These are phyloP conservation scores for Andrena chrysosceles DNA, from an alignment of 2,888 invertebrate genomes.

Conservation along the genomic window DNA sequence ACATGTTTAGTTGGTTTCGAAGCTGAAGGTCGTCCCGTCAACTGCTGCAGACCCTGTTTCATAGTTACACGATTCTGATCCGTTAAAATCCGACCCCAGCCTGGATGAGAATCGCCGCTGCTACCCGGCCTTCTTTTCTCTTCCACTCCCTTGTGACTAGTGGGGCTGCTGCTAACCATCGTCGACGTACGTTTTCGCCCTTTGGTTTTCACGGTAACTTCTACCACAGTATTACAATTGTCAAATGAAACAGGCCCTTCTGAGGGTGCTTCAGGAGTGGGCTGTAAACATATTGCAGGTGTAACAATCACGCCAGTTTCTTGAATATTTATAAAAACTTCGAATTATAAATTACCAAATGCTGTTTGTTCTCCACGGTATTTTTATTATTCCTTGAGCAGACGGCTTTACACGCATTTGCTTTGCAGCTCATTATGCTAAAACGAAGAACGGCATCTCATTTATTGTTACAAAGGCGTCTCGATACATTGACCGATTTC, in stretches of 20 bases:
- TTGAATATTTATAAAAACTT: background rate
- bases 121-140: slow-evolving; percentile 62
- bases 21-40: slow-evolving; percentile 42
- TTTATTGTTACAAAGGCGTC: background rate
- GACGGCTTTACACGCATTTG: slow-evolving; percentile 61
- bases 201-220: slow-evolving; percentile 73
- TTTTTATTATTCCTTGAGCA: slow-evolving; percentile 58
- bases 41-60: slow-evolving; percentile 69
- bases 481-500: background rate
- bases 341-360: slow-evolving; percentile 56
- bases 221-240: slow-evolving; percentile 69
- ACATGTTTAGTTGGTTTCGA: slow-evolving; percentile 62
- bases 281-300: slow-evolving; percentile 47
- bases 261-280: slow-evolving; percentile 31
- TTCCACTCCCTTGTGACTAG: slow-evolving; percentile 58
- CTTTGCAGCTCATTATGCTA: slow-evolving; percentile 73
- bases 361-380: slow-evolving; percentile 60
- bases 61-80: slow-evolving; percentile 71
- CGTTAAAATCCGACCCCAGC: slow-evolving; percentile 69
- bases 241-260: slow-evolving; percentile 60
- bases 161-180: slow-evolving; percentile 67
- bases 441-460: slow-evolving; percentile 29
- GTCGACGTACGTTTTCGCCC: slow-evolving; percentile 70
- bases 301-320: background rate
- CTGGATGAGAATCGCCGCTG: slow-evolving; percentile 43